These are phyloP conservation scores for Empidonax traillii DNA, from an alignment of 2,113 vertebrate genomes.

Conservation along the genomic window DNA sequence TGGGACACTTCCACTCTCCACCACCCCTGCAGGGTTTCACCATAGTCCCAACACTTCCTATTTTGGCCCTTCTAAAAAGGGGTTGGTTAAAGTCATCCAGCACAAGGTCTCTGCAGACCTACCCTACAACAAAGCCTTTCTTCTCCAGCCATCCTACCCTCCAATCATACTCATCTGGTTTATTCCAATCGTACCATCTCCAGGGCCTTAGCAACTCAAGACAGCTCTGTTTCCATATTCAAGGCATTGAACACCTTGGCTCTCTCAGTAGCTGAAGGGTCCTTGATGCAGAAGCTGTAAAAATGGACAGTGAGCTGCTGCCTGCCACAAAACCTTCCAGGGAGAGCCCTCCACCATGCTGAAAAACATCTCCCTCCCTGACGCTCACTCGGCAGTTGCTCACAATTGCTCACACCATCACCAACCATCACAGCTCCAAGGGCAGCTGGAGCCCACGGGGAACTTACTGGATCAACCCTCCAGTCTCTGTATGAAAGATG, in stretches of 20 bases:
- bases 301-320: neutral
- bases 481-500: neutral
- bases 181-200: neutral
- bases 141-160: neutral
- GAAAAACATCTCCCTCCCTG: neutral
- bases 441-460: neutral
- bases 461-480: neutral
- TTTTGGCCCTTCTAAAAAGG: neutral
- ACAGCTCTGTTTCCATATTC: neutral
- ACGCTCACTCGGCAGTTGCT: fast-evolving
- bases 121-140: neutral
- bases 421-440: fast-evolving
- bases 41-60: neutral
- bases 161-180: neutral
- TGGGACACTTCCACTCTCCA: neutral
- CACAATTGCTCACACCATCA: neutral
- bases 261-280: neutral
- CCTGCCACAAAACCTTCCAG: neutral
- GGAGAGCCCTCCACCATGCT: neutral
- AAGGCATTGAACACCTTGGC: neutral
- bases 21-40: neutral
- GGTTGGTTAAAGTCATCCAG: neutral
- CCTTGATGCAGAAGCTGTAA: neutral
- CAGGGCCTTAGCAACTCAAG: neutral
- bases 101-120: neutral